Evolutionary conservation across 2,797 vertebrate genomes (phyloP).

Genomic region (Darevskia mixta): DNA sequence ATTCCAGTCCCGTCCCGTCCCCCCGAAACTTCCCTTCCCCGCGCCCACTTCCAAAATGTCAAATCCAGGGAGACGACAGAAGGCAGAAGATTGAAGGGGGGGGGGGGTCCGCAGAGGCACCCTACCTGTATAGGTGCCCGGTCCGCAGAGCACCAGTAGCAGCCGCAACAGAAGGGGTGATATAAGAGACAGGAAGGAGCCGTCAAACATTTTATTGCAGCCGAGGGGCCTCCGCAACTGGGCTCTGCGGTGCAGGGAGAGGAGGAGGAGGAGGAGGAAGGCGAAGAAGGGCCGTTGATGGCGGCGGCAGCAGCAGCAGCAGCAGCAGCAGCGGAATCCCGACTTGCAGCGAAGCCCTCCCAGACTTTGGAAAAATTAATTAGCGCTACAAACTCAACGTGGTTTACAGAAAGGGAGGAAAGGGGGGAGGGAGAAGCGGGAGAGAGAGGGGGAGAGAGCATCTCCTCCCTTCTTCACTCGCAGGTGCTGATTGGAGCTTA

Average conservation of each 20-base stretch:
- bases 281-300: neutral
- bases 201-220: constrained; percentile 81
- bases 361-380: constrained; percentile 83
- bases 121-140: constrained; percentile 83
- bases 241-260: constrained; percentile 28
- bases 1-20: neutral
- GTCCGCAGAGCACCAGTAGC: constrained; percentile 78
- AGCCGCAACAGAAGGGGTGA: constrained; percentile 77
- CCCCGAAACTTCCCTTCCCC: neutral
- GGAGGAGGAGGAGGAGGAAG: neutral
- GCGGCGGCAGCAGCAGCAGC: constrained; percentile 37
- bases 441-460: neutral
- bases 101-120: neutral
- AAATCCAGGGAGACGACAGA: neutral
- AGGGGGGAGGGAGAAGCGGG: neutral
- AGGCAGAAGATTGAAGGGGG: neutral
- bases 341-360: constrained; percentile 74
- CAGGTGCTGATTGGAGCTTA: constrained; percentile 55
- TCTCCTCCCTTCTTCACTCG: neutral
- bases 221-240: constrained; percentile 51
- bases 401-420: constrained; percentile 52
- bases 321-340: constrained; percentile 55
- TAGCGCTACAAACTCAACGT: constrained; percentile 81
- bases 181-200: constrained; percentile 70
- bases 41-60: neutral